phyloP scores from a whole-genome alignment of 2,113 vertebrate genomes.

The Atrichornis clamosus region DNA sequence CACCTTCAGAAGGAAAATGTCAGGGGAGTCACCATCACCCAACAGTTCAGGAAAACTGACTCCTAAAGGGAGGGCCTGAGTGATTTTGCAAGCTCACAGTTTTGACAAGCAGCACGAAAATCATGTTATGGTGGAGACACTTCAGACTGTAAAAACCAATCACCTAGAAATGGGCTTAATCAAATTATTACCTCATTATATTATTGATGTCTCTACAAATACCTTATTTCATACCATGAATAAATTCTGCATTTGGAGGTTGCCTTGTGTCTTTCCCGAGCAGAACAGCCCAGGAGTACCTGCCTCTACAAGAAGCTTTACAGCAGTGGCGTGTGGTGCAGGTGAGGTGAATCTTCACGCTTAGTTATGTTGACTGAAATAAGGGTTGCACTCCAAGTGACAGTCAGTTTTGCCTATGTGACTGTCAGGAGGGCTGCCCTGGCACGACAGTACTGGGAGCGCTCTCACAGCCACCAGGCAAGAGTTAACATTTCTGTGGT shows the following conservation, averaged over 20 bases:
- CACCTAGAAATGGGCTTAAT: neutral
- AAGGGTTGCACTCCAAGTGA: neutral
- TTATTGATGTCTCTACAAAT: neutral
- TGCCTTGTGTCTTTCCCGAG: neutral
- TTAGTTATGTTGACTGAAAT: neutral
- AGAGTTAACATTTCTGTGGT: constrained; percentile 18
- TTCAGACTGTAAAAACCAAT: constrained; percentile 14
- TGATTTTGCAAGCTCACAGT: constrained; percentile 1
- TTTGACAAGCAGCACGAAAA: neutral
- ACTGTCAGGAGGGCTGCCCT: neutral
- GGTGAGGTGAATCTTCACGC: neutral
- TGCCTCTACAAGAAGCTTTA: neutral
- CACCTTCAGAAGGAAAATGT: neutral
- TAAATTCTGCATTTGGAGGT: neutral
- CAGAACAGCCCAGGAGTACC: neutral
- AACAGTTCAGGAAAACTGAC: neutral
- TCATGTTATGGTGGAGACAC: neutral
- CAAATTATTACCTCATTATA: neutral
- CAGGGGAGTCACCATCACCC: neutral
- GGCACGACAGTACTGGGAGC: neutral
- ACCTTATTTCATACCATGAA: neutral
- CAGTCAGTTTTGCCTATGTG: neutral
- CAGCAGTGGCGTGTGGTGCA: fast-evolving
- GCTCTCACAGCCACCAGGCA: neutral
- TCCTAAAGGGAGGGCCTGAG: neutral